These are phyloP conservation scores for Cybosia mesomella DNA, from an alignment of 2,888 invertebrate genomes.

Conservation along the genomic window DNA sequence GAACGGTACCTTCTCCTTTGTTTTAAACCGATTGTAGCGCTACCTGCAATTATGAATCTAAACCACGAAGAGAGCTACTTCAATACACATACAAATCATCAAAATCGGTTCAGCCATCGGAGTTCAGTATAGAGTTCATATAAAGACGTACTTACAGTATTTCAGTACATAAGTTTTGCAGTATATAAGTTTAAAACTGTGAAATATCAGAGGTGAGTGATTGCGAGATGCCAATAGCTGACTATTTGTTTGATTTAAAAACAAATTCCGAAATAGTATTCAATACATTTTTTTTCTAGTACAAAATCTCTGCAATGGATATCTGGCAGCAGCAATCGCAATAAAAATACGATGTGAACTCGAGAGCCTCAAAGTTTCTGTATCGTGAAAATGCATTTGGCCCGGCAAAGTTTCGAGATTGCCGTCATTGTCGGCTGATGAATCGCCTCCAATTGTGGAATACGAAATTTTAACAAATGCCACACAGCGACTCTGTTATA, in stretches of 20 bases:
- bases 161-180: too few species aligned
- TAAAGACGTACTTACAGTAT: too few species aligned
- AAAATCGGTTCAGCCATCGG: neutral
- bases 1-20: too few species aligned
- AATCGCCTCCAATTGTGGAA: constrained; percentile 64
- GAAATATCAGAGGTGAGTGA: neutral
- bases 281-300: constrained; percentile 39
- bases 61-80: too few species aligned
- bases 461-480: constrained; percentile 57
- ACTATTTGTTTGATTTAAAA: neutral
- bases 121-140: neutral
- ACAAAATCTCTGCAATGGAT: constrained; percentile 50
- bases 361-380: constrained; percentile 64
- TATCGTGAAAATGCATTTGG: constrained; percentile 78
- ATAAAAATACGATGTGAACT: constrained; percentile 63
- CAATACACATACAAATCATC: too few species aligned
- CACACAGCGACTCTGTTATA: constrained; percentile 54
- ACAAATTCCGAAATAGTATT: constrained; percentile 19
- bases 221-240: neutral
- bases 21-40: too few species aligned
- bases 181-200: too few species aligned
- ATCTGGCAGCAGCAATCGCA: constrained; percentile 54
- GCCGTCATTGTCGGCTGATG: constrained; percentile 69
- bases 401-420: constrained; percentile 71
- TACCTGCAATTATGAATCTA: too few species aligned